Conservation (phyloP, 2,797 vertebrate genomes). For the Eulemur rubriventer region DNA sequence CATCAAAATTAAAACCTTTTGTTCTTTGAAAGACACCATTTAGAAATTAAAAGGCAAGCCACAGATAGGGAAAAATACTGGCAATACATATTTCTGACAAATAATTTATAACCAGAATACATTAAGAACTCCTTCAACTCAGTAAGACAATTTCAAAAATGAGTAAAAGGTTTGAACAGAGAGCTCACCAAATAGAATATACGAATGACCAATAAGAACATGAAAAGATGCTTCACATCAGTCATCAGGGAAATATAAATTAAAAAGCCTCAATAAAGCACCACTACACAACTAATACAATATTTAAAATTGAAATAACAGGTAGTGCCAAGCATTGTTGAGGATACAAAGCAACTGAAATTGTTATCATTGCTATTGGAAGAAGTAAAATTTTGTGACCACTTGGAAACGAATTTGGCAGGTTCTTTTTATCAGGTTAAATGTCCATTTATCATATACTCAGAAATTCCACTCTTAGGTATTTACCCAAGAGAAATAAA, state of each 20-base stretch:
- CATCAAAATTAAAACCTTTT: neutral
- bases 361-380: neutral
- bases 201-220: neutral
- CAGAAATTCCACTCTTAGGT: neutral
- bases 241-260: neutral
- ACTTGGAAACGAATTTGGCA: neutral
- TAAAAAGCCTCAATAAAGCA: neutral
- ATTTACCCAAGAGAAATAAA: constrained; percentile 30
- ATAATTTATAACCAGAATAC: neutral
- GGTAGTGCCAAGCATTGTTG: neutral
- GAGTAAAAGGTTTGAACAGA: neutral
- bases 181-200: neutral
- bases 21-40: neutral
- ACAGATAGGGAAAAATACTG: neutral
- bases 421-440: neutral
- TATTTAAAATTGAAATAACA: neutral
- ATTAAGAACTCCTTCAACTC: neutral
- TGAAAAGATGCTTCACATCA: neutral
- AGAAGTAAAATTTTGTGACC: neutral
- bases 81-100: constrained; percentile 6
- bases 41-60: constrained; percentile 36
- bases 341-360: neutral
- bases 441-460: neutral
- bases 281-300: neutral
- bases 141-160: neutral